A percentile compares a stretch with the other conserved stretches of the same genome.
These are phyloP conservation scores for Cetonia aurata DNA, from an alignment of 2,888 invertebrate genomes.

Conservation along the genomic window DNA sequence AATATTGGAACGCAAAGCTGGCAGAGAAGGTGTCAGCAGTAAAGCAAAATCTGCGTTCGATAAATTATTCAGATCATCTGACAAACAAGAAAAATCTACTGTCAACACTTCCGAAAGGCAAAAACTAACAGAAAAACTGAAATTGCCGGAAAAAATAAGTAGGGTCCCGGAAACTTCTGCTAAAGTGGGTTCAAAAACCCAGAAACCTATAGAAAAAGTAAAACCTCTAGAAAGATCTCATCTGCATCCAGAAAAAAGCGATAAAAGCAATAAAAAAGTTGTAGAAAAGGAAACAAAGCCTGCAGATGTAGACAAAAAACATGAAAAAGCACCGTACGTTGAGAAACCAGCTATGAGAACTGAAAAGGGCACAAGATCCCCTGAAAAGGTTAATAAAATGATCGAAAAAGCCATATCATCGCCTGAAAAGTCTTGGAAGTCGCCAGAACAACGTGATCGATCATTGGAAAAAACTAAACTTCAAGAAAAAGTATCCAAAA, in stretches of 20 bases:
- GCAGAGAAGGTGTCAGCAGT: conserved; percentile 64
- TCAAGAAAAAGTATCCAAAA: conserved; percentile 38
- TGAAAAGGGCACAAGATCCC: conserved; percentile 8
- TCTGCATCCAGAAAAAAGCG: conserved; percentile 7
- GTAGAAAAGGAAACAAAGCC: neutral
- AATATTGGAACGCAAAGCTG: conserved; percentile 63
- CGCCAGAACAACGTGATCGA: conserved; percentile 29
- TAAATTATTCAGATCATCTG: conserved; percentile 67
- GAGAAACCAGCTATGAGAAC: neutral
- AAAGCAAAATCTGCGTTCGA: conserved; percentile 69
- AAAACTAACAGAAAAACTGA: conserved; percentile 29
- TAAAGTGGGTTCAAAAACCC: conserved; percentile 47
- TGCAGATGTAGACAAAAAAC: neutral
- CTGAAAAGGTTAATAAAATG: neutral
- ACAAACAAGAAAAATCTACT: conserved; percentile 48
- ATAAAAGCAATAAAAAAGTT: neutral
- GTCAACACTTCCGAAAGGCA: conserved; percentile 15
- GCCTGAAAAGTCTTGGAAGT: conserved; percentile 35
- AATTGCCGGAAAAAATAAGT: conserved; percentile 48
- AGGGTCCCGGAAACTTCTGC: conserved; percentile 45
- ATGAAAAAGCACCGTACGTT: neutral
- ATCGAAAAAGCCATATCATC: conserved; percentile 37
- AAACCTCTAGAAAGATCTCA: conserved; percentile 40
- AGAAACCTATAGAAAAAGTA: conserved; percentile 55
- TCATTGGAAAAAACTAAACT: conserved; percentile 43